A percentile compares a stretch with the other conserved stretches of the same genome.
Evolutionary conservation across 1,140 invertebrate species (phyloP).

Genomic region (Drosophila orena): DNA sequence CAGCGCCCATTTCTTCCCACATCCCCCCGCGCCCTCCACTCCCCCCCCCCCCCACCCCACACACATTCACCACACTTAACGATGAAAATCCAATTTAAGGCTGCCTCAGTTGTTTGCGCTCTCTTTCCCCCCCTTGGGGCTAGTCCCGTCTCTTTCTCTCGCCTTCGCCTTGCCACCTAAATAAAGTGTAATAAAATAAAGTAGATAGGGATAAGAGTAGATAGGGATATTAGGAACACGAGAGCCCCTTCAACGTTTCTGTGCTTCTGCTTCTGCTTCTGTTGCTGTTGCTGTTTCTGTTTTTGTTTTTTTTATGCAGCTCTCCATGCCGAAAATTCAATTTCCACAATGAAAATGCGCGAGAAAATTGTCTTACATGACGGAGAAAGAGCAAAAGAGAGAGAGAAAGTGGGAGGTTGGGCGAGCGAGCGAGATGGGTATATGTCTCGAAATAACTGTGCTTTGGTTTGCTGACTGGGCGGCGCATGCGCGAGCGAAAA

Average conservation of each 20-base stretch:
- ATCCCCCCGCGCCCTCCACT: constrained; percentile 23
- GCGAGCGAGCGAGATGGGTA: constrained; percentile 8
- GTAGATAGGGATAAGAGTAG: constrained; percentile 61
- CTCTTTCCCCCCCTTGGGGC: constrained; percentile 36
- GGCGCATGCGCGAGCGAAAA: constrained; percentile 68
- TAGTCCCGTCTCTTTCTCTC: constrained; percentile 11
- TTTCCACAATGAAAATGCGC: constrained; percentile 82
- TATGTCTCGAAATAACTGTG: constrained; percentile 30
- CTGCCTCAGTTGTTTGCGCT: constrained; percentile 57
- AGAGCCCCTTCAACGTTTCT: constrained; percentile 18
- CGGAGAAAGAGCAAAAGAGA: constrained; percentile 18
- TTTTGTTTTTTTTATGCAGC: too few relatives aligned
- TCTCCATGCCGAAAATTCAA: constrained; percentile 80
- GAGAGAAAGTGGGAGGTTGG: background rate
- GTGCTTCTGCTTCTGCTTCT: too few relatives aligned
- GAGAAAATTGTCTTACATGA: constrained; percentile 80
- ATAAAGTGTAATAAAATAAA: constrained; percentile 84
- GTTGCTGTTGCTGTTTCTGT: constrained; percentile 14
- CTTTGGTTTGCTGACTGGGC: constrained; percentile 63
- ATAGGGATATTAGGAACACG: constrained; percentile 25
- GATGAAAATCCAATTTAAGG: constrained; percentile 84
- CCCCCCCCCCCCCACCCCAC: constrained; percentile 14
- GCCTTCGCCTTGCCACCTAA: constrained; percentile 28
- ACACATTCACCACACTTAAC: constrained; percentile 70
- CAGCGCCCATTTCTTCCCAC: background rate